Evolutionary conservation across 2,797 vertebrate species (phyloP).

Genomic region (Pitangus sulphuratus): DNA sequence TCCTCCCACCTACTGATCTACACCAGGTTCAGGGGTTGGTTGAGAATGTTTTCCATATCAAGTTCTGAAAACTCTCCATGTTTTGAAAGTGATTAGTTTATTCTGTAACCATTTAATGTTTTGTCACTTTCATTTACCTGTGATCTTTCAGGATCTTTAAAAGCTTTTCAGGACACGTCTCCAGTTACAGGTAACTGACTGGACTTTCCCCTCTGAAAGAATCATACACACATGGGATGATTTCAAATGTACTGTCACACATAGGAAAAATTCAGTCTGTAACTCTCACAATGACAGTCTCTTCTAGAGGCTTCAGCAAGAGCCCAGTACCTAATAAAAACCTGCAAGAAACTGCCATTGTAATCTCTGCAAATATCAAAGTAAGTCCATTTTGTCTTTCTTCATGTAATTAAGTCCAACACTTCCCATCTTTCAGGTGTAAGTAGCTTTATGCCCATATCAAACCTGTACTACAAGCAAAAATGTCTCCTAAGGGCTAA

Average conservation of each 20-base stretch:
- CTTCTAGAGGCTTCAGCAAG: background rate
- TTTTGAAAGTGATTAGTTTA: background rate
- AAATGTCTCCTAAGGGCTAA: background rate
- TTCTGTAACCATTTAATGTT: background rate
- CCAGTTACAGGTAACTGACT: background rate
- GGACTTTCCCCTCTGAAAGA: background rate
- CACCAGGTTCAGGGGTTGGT: background rate
- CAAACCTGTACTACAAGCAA: background rate
- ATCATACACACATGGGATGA: background rate
- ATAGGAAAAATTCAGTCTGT: background rate
- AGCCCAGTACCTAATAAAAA: background rate
- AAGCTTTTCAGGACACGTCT: background rate
- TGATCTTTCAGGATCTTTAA: background rate
- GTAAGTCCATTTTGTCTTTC: background rate
- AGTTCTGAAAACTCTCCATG: background rate
- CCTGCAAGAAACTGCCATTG: background rate
- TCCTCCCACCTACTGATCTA: accelerated
- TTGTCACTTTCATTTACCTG: background rate
- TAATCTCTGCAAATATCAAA: background rate
- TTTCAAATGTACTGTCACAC: background rate
- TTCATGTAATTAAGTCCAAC: background rate
- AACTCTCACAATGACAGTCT: background rate
- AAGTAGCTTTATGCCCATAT: background rate
- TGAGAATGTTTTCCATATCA: background rate
- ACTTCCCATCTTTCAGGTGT: background rate